Conservation (phyloP, 2,888 invertebrate species). For the Drosophila mulleri region DNA sequence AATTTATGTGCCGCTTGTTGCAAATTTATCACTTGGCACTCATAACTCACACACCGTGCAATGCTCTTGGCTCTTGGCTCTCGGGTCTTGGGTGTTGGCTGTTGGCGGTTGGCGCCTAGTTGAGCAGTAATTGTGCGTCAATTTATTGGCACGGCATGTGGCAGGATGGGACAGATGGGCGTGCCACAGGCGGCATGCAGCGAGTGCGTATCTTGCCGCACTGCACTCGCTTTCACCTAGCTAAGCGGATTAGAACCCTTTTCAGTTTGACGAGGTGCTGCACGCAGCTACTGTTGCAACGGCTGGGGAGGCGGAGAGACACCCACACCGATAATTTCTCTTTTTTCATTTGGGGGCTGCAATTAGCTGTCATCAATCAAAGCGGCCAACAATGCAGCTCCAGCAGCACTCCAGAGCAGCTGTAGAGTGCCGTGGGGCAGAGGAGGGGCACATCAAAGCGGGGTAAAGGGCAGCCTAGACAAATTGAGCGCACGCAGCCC, state of each 20-base stretch:
- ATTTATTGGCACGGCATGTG: constrained; percentile 57
- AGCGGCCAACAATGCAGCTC: constrained; percentile 65
- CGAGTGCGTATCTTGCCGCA: background rate
- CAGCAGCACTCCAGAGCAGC: background rate
- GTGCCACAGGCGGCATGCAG: background rate
- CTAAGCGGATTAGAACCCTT: constrained; percentile 70
- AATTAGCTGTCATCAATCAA: constrained; percentile 83
- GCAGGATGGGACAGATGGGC: constrained; percentile 19
- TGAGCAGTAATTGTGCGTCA: constrained; percentile 72
- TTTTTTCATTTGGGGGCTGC: constrained; percentile 59
- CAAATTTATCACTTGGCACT: constrained; percentile 61
- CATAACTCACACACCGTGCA: constrained; percentile 73
- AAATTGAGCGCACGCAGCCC: constrained; percentile 67
- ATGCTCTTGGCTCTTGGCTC: constrained; percentile 6
- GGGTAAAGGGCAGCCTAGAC: constrained; percentile 44
- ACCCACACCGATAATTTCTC: constrained; percentile 70
- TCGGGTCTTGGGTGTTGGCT: too few relatives aligned
- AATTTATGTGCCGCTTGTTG: constrained; percentile 56
- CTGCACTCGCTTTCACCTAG: constrained; percentile 53
- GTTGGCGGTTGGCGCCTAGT: constrained; percentile 65
- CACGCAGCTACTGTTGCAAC: constrained; percentile 22
- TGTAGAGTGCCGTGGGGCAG: too few relatives aligned
- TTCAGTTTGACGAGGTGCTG: constrained; percentile 45
- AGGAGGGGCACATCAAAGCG: background rate
- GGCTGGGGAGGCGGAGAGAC: constrained; percentile 14